phyloP scores from a whole-genome alignment of 1,140 invertebrate genomes.

The Acromyrmex heyeri region DNA sequence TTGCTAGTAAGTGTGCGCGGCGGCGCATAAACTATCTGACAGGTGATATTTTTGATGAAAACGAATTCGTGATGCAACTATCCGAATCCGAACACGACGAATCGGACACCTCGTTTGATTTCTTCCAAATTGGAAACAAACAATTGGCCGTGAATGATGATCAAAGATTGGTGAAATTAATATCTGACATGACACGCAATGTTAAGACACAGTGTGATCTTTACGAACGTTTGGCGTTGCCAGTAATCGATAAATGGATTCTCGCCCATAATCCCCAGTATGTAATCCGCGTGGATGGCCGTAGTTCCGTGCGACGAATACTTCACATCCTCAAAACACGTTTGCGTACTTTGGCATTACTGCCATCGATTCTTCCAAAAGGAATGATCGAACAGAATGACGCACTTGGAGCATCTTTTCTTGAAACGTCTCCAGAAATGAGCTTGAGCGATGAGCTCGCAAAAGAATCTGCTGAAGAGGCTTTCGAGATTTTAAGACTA shows the following conservation, averaged over 20 bases:
- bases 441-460: constrained; percentile 42
- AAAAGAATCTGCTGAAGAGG: constrained; percentile 72
- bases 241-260: constrained; percentile 86
- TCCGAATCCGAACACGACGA: neutral
- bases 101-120: constrained; percentile 9
- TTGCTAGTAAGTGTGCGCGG: constrained; percentile 83
- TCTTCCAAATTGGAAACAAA: neutral
- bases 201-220: constrained; percentile 45
- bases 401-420: neutral
- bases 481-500: constrained; percentile 76
- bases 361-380: constrained; percentile 83
- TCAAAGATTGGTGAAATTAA: neutral
- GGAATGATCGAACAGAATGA: constrained; percentile 45
- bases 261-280: constrained; percentile 86
- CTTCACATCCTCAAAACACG: constrained; percentile 84
- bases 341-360: constrained; percentile 82
- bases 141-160: neutral
- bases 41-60: constrained; percentile 71
- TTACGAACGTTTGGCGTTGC: constrained; percentile 78
- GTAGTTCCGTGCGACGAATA: constrained; percentile 83
- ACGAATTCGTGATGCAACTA: neutral
- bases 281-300: constrained; percentile 88
- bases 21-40: constrained; percentile 85
- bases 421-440: constrained; percentile 29
- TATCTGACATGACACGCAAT: constrained; percentile 38